Percentiles rank a stretch among this genome's conserved stretches.
Conservation (phyloP, 2,888 invertebrate genomes). For the Microplitis manilae region DNA sequence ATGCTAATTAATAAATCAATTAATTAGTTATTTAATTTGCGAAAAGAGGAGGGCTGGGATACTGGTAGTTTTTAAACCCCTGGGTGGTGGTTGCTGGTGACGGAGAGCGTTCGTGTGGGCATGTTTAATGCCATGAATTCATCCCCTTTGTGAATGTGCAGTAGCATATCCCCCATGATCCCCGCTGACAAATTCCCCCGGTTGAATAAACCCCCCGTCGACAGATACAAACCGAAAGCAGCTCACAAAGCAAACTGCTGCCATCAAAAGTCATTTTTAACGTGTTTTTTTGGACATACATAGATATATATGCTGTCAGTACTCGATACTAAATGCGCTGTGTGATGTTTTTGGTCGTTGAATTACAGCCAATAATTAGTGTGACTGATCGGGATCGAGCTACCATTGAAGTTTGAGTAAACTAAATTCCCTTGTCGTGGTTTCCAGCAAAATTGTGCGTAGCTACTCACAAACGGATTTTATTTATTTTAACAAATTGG, state of each 20-base stretch:
- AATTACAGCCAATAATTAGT: slow-evolving; percentile 63
- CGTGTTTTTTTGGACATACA: slow-evolving; percentile 57
- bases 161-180: slow-evolving; percentile 7
- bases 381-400: slow-evolving; percentile 41
- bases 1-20: no score
- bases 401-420: slow-evolving; percentile 40
- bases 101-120: slow-evolving; percentile 61
- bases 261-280: slow-evolving; percentile 52
- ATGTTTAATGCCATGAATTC: slow-evolving; percentile 62
- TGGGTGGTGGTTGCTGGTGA: no score
- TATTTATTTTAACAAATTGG: slow-evolving; percentile 21
- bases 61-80: no score
- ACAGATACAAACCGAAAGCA: slow-evolving; percentile 4
- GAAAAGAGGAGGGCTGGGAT: no score
- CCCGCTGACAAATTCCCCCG: slow-evolving; percentile 10
- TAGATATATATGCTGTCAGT: slow-evolving; percentile 36
- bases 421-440: slow-evolving; percentile 27
- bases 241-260: slow-evolving; percentile 20
- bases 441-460: slow-evolving; percentile 16
- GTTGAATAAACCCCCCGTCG: slow-evolving; percentile 12
- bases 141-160: slow-evolving; percentile 32
- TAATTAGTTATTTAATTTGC: no score
- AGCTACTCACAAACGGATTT: slow-evolving; percentile 11
- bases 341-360: slow-evolving; percentile 59
- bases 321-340: slow-evolving; percentile 35